Base-by-base conservation (phyloP, 2,797 vertebrate genomes). In the Phalanger gymnotis region DNA sequence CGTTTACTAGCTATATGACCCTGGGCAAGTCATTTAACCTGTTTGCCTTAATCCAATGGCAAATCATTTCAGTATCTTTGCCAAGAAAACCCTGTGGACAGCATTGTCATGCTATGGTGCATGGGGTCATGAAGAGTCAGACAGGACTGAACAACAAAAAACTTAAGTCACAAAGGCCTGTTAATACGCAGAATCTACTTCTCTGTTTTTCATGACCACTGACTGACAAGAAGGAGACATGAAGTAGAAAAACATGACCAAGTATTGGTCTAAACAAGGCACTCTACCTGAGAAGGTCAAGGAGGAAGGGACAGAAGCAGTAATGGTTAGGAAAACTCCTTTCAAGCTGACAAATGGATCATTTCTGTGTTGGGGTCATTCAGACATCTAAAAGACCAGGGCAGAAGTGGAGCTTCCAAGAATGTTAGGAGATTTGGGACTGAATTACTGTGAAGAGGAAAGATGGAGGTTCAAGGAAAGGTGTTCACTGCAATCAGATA, bases 191-290 rank as follows among this genome's bases (percentile, higher is more conserved):
- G 93, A 92, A 54, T 73, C 92, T 58, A 92, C 34, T 95, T 93
- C 92, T 96, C 91, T 19, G 53, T 61, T 94, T 87, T 92, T 95
- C 95, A 96, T 53, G 56, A 92, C 19, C 93, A 96, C 40, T 27
- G 61, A 66, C 61, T 16, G 34, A n/a, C 4, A 73, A 93, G 57
- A 93, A 94, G 93, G 53, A 93, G 66, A 90, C 28, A 56, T 31
- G 22, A 87, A 47, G 28, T 89, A 91, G 53, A 25, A 55, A 95
- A 90, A 61, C 14, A 27, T 52, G 73, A 56, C n/a, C 91, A 96
- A 57, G 12, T 53, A 13, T 11, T 6, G 34, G 90, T 53, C 93
- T 5, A 6, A 57, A 90, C 0, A 0, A 27, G 81, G 66, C 54
- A 13, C 91, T 96, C 90, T 94, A 93, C 54, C 61, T 92, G 54